These are phyloP conservation scores for Sternarchorhynchus goeldii DNA, from an alignment of 2,797 vertebrate species.

Conservation along the genomic window DNA sequence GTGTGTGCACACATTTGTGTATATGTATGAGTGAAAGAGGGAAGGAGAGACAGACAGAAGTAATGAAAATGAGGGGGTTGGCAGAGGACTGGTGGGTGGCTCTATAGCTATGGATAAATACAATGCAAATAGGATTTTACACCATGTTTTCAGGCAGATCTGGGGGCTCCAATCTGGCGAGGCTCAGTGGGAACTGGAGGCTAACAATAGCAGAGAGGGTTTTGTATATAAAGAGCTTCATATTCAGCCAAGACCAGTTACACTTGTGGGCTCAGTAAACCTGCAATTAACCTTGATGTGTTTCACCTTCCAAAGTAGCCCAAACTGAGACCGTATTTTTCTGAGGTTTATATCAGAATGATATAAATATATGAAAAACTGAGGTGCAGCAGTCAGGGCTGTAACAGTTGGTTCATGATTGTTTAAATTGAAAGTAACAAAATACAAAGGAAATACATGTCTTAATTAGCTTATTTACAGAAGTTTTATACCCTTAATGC, in stretches of 20 bases:
- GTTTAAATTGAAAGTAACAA: neutral
- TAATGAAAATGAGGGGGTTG: constrained; percentile 52
- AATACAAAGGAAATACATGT: constrained; percentile 18
- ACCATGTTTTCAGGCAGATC: constrained; percentile 58
- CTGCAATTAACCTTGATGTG: constrained; percentile 67
- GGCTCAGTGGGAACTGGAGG: constrained; percentile 58
- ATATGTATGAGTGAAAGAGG: constrained; percentile 13
- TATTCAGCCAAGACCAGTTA: constrained; percentile 67
- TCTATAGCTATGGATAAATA: constrained; percentile 57
- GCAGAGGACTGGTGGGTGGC: constrained; percentile 43
- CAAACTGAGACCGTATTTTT: constrained; percentile 2
- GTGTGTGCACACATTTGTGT: constrained; percentile 4
- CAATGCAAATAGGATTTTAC: constrained; percentile 68
- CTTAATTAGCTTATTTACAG: constrained; percentile 24
- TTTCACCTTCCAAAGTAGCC: constrained; percentile 41
- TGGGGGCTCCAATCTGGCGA: constrained; percentile 58
- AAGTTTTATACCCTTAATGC: neutral
- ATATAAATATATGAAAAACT: constrained; percentile 34
- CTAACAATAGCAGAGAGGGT: constrained; percentile 59
- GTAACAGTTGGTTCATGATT: constrained; percentile 25
- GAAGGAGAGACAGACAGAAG: constrained; percentile 23
- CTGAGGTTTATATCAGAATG: neutral
- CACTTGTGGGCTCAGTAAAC: constrained; percentile 73
- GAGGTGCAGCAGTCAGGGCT: constrained; percentile 19
- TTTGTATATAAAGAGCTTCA: constrained; percentile 55